Evolutionary conservation across 2,888 invertebrate genomes (phyloP).

Genomic region (Slavum lentiscoides): DNA sequence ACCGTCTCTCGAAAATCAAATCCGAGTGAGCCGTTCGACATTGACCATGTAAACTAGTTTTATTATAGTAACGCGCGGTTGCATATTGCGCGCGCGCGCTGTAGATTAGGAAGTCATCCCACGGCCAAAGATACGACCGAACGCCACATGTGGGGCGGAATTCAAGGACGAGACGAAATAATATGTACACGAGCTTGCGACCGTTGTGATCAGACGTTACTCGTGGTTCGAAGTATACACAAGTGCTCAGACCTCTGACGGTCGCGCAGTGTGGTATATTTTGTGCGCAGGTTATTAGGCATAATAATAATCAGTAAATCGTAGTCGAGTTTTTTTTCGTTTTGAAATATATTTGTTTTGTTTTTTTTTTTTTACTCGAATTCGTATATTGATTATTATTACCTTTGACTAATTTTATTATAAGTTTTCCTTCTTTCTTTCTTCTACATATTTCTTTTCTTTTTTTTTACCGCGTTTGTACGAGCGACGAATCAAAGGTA

Average conservation of each 20-base stretch:
- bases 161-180: constrained; percentile 34
- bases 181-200: constrained; percentile 3
- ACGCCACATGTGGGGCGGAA: neutral
- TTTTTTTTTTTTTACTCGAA: constrained; percentile 14
- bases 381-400: constrained; percentile 5
- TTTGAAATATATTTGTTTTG: too few species aligned
- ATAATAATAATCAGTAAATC: constrained; percentile 18
- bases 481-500: neutral
- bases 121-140: constrained; percentile 1
- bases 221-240: constrained; percentile 22
- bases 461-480: neutral
- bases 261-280: constrained; percentile 41
- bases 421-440: neutral
- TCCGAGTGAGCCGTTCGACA: neutral
- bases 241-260: constrained; percentile 35
- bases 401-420: neutral
- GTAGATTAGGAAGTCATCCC: constrained; percentile 34
- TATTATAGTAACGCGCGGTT: neutral
- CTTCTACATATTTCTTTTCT: neutral
- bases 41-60: constrained; percentile 12
- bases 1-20: neutral
- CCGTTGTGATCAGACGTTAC: neutral
- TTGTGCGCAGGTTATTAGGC: too few species aligned
- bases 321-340: constrained; percentile 40
- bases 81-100: neutral